Evolutionary conservation across 1,140 invertebrate species (phyloP).

Genomic region (Armadillidium nasatum): DNA sequence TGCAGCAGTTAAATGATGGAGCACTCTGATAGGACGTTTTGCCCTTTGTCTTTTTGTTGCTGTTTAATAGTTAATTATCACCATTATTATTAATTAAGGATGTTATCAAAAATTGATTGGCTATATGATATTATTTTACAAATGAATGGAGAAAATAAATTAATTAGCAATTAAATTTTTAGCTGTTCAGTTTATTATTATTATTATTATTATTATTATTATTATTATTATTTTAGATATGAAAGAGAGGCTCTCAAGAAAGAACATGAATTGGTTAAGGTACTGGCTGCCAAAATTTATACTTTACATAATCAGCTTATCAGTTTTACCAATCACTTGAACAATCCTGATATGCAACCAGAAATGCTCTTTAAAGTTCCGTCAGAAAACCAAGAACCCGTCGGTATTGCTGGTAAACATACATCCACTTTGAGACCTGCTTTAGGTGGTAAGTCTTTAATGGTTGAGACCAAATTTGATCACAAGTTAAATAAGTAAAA

Average conservation of each 20-base stretch:
- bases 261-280: constrained; percentile 4
- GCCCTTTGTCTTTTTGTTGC: too few species aligned
- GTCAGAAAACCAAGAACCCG: background rate
- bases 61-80: too few species aligned
- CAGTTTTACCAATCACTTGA: background rate
- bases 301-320: background rate
- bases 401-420: background rate
- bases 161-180: too few species aligned
- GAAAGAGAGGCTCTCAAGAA: constrained; percentile 6
- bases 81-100: too few species aligned
- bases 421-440: background rate
- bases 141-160: too few species aligned
- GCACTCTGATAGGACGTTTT: too few species aligned
- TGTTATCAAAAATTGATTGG: too few species aligned
- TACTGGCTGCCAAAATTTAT: background rate
- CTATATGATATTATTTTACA: too few species aligned
- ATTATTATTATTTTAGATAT: background rate
- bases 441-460: background rate
- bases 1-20: too few species aligned
- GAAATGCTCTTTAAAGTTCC: background rate
- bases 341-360: background rate
- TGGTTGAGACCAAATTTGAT: background rate
- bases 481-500: background rate
- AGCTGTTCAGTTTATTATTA: too few species aligned
- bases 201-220: background rate